phyloP scores from a whole-genome alignment of 2,113 vertebrate genomes.

The Seriola rivoliana region DNA sequence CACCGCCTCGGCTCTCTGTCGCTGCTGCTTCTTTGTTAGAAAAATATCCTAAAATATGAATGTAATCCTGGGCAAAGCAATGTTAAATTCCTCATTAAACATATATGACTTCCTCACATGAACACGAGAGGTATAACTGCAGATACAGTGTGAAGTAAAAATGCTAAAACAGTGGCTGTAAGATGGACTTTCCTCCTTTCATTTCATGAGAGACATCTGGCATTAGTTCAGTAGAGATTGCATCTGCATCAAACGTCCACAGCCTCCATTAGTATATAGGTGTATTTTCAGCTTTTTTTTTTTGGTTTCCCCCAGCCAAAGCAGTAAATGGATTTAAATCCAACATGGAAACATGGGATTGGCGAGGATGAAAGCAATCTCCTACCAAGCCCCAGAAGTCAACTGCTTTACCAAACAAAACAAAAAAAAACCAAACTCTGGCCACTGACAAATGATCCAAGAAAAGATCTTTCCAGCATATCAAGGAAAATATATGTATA shows the following conservation, averaged over 20 bases:
- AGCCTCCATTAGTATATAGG: slow-evolving; percentile 53
- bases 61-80: slow-evolving; percentile 10
- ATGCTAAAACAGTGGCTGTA: background rate
- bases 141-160: background rate
- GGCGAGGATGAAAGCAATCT: slow-evolving; percentile 74
- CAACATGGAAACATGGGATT: slow-evolving; percentile 72
- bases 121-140: background rate
- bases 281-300: slow-evolving; percentile 62
- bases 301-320: slow-evolving; percentile 57
- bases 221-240: slow-evolving; percentile 16
- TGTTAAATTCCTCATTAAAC: slow-evolving; percentile 10
- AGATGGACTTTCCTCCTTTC: slow-evolving; percentile 1
- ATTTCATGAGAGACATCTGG: slow-evolving; percentile 1
- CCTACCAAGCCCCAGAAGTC: slow-evolving; percentile 67
- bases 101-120: background rate
- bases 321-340: slow-evolving; percentile 75
- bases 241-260: slow-evolving; percentile 49
- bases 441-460: slow-evolving; percentile 45
- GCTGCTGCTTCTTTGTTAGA: slow-evolving; percentile 8
- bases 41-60: slow-evolving; percentile 32
- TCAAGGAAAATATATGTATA: slow-evolving; percentile 37
- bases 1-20: slow-evolving; percentile 19
- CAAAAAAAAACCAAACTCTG: background rate
- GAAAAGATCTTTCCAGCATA: slow-evolving; percentile 24
- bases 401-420: slow-evolving; percentile 29